A percentile compares a stretch with the other conserved stretches of the same genome.
Conservation (phyloP, 2,113 vertebrate species). For the Megaceryle maxima region DNA sequence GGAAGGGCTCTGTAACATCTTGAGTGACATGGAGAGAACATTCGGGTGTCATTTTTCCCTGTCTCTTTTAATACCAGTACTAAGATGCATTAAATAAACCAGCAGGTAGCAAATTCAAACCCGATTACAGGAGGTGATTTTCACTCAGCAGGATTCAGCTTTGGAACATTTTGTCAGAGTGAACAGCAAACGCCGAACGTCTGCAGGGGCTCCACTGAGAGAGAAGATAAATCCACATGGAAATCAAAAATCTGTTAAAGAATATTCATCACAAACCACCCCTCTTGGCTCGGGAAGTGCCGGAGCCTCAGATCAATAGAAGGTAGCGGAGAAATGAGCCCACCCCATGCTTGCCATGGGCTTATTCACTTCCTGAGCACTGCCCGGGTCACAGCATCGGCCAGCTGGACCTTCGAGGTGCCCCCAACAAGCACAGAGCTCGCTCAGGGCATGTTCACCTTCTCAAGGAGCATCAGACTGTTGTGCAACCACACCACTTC, state of each 20-base stretch:
- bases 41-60: not conserved
- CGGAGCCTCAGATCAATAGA: rapidly evolving
- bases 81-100: not conserved
- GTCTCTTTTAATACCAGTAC: not conserved
- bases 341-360: not conserved
- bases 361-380: not conserved
- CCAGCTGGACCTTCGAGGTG: rapidly evolving
- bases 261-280: not conserved
- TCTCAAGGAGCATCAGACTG: too few relatives aligned
- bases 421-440: not conserved
- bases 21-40: not conserved
- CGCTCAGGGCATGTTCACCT: too few relatives aligned
- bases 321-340: not conserved
- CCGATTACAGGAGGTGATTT: not conserved
- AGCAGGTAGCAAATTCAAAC: not conserved
- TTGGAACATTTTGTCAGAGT: not conserved
- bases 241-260: not conserved
- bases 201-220: not conserved
- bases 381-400: rapidly evolving
- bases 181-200: not conserved
- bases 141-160: not conserved
- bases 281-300: not conserved
- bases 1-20: not conserved
- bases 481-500: not conserved
- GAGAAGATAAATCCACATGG: not conserved